phyloP scores from a whole-genome alignment of 2,888 invertebrate species.

The Doris montereyensis region DNA sequence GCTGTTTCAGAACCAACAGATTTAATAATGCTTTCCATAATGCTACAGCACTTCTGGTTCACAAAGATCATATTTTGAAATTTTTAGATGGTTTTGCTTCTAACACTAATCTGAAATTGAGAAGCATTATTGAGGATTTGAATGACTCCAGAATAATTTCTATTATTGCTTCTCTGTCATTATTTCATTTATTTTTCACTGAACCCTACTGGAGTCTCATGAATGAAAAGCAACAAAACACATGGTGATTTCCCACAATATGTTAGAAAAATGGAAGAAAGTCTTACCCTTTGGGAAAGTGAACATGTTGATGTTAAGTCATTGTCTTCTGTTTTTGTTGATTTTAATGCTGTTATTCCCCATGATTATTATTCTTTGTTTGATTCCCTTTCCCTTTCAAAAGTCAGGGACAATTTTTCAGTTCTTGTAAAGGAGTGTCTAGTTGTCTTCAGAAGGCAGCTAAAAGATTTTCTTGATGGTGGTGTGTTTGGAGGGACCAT shows the following conservation, averaged over 20 bases:
- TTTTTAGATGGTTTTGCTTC: neutral
- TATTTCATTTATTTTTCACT: slow-evolving; percentile 6
- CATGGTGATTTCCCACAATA: neutral
- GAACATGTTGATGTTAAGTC: neutral
- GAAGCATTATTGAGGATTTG: neutral
- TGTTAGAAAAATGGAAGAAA: neutral
- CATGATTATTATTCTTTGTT: neutral
- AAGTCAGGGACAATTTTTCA: neutral
- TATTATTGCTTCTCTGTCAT: slow-evolving; percentile 2
- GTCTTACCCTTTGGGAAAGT: neutral
- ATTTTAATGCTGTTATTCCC: neutral
- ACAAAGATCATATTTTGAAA: neutral
- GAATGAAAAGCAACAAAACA: neutral
- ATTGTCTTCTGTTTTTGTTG: neutral
- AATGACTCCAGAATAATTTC: neutral
- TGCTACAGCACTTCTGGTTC: neutral
- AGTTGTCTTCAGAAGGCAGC: neutral
- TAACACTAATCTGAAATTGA: neutral
- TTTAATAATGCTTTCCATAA: slow-evolving; percentile 5
- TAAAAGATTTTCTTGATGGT: neutral
- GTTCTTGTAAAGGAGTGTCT: neutral
- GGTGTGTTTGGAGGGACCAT: slow-evolving; percentile 8
- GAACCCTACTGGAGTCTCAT: neutral
- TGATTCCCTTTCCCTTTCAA: neutral
- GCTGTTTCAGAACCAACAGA: neutral